phyloP scores from a whole-genome alignment of 2,797 vertebrate genomes.

The Eremophila alpestris region DNA sequence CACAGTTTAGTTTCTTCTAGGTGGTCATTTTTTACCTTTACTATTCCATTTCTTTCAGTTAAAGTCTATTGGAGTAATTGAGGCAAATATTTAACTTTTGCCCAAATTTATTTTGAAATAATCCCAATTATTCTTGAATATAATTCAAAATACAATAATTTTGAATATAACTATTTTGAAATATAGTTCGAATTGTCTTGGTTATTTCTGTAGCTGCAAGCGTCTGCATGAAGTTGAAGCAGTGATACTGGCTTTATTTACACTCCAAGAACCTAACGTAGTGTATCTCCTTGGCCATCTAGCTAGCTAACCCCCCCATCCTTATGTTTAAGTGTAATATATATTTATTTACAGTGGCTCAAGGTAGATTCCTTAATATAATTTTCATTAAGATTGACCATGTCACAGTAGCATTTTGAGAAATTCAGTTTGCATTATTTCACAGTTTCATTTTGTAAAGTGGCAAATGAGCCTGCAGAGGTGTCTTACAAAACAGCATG shows the following conservation, averaged over 20 bases:
- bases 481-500: not conserved
- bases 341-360: not conserved
- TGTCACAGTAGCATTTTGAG: not conserved
- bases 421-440: not conserved
- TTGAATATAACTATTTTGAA: not conserved
- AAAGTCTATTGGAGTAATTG: not conserved
- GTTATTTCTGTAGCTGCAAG: not conserved
- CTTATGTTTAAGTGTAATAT: rapidly evolving
- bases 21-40: not conserved
- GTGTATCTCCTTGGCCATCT: not conserved
- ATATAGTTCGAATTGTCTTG: not conserved
- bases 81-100: not conserved
- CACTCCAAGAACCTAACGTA: not conserved
- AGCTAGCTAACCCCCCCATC: not conserved
- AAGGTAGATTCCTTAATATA: not conserved
- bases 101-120: not conserved
- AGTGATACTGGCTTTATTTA: not conserved
- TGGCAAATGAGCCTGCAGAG: not conserved
- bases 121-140: not conserved
- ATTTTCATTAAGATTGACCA: not conserved
- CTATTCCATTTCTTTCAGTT: not conserved
- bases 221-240: not conserved
- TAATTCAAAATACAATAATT: no score
- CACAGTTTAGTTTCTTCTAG: not conserved
- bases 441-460: not conserved